Evolutionary conservation across 2,888 invertebrate genomes (phyloP).

Genomic region (Plagiodera versicolora): DNA sequence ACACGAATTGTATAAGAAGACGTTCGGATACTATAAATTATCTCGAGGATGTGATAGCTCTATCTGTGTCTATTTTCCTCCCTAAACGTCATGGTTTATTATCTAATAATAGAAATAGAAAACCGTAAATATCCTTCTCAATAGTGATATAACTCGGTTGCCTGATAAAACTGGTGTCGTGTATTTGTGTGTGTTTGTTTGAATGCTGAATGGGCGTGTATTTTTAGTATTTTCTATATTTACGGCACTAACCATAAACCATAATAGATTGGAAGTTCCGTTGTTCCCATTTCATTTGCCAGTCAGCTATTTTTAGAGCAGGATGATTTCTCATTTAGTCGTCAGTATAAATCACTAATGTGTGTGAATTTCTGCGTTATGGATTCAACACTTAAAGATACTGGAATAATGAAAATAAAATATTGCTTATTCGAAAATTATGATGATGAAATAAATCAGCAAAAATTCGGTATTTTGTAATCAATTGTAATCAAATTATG

Average conservation of each 20-base stretch:
- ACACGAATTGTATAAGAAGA: neutral
- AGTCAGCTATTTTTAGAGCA: constrained; percentile 21
- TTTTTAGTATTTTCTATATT: constrained; percentile 30
- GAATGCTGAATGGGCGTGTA: constrained; percentile 23
- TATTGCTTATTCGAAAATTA: too few species aligned
- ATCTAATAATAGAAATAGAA: constrained; percentile 18
- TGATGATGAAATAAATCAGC: too few species aligned
- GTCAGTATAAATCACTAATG: neutral
- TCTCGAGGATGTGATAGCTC: neutral
- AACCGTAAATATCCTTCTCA: constrained; percentile 26
- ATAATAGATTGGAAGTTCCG: constrained; percentile 28
- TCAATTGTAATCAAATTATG: too few species aligned
- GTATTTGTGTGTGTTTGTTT: neutral
- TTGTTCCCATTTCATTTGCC: constrained; percentile 29
- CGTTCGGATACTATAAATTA: neutral
- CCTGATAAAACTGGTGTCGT: constrained; percentile 21
- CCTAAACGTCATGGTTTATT: neutral
- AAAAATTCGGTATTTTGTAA: too few species aligned
- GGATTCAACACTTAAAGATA: too few species aligned
- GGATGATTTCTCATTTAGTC: constrained; percentile 20
- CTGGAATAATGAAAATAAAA: too few species aligned
- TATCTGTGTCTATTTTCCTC: neutral
- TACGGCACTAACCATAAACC: constrained; percentile 24
- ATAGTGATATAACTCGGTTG: constrained; percentile 25
- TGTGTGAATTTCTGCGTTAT: neutral